A percentile compares a stretch with the other conserved stretches of the same genome.
phyloP scores from a whole-genome alignment of 2,113 vertebrate species.

The Myiagra hebetior region DNA sequence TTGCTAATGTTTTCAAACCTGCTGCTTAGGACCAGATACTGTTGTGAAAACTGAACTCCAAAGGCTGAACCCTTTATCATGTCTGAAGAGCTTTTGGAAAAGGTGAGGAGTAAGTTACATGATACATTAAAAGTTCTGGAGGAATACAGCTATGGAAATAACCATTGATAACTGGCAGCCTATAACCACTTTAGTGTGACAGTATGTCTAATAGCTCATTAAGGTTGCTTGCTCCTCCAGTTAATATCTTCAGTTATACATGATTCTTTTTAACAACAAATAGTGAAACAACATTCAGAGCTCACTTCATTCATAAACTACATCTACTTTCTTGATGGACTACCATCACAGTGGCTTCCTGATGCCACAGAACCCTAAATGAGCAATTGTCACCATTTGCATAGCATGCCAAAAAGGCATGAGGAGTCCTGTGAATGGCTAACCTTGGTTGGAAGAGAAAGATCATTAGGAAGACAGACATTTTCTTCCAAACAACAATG shows the following conservation, averaged over 20 bases:
- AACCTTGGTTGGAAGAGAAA: neutral
- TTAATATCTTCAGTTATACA: neutral
- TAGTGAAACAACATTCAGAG: neutral
- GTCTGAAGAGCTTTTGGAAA: neutral
- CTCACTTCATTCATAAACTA: neutral
- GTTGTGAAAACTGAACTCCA: neutral
- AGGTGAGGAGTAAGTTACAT: neutral
- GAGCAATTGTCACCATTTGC: neutral
- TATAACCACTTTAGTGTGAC: neutral
- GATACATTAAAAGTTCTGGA: neutral
- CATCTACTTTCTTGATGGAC: neutral
- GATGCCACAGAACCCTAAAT: neutral
- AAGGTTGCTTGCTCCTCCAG: neutral
- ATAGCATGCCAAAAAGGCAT: fast-evolving
- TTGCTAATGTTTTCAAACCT: neutral
- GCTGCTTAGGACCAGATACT: neutral
- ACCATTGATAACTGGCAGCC: neutral
- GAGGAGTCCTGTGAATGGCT: neutral
- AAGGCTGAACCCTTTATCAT: neutral
- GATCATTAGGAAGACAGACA: neutral
- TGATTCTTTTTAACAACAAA: neutral
- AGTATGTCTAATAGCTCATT: neutral
- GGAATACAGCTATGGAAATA: neutral
- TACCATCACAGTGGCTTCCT: neutral
- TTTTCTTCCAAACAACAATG: neutral